These are phyloP conservation scores for Dendroctonus ponderosae DNA, from an alignment of 1,140 invertebrate genomes.

Conservation along the genomic window DNA sequence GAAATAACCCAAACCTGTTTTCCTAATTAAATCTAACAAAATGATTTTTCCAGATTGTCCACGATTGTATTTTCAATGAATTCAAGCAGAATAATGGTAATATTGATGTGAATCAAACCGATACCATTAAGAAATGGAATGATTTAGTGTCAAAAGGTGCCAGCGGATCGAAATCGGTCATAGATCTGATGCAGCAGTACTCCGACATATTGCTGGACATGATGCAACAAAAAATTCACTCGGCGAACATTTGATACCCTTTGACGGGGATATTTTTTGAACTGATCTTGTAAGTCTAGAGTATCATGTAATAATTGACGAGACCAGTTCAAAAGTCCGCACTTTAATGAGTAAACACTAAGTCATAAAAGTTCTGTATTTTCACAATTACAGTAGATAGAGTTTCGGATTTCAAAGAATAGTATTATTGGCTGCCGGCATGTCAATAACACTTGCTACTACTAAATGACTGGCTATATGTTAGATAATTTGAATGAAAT, in stretches of 20 bases:
- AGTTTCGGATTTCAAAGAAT: no score
- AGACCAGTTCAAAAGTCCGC: no score
- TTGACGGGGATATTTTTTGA: conserved; percentile 28
- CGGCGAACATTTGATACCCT: conserved; percentile 44
- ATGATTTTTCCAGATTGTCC: conserved; percentile 46
- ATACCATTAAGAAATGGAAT: conserved; percentile 49
- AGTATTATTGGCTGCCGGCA: no score
- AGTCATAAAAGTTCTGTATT: no score
- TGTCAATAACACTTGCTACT: no score
- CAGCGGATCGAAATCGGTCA: conserved; percentile 55
- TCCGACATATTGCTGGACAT: conserved; percentile 61
- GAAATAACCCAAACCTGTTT: not conserved
- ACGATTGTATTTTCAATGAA: conserved; percentile 45
- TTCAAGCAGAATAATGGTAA: conserved; percentile 44
- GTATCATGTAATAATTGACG: no score
- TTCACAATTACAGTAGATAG: no score
- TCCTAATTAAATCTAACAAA: not conserved
- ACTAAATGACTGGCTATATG: no score
- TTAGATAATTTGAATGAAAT: no score
- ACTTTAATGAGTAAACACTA: no score
- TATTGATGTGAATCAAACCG: conserved; percentile 47
- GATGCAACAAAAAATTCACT: conserved; percentile 62
- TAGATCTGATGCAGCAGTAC: conserved; percentile 66
- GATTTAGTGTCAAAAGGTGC: conserved; percentile 47
- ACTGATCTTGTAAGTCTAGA: conserved; percentile 14